These are phyloP conservation scores for Drosophila ercepeae DNA, from an alignment of 1,140 invertebrate species.

Conservation along the genomic window DNA sequence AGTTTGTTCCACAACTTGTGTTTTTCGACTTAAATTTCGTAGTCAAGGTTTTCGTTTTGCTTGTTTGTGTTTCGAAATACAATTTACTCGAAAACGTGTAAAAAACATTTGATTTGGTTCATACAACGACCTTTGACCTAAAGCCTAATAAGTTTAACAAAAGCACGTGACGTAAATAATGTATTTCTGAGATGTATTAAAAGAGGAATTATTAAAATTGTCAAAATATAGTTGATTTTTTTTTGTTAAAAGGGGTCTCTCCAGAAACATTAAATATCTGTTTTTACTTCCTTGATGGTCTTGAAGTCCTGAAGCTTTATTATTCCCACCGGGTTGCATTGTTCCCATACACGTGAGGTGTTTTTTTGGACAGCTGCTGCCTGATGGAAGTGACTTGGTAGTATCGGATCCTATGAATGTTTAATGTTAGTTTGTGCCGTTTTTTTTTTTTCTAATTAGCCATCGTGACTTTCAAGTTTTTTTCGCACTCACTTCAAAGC, in stretches of 20 bases:
- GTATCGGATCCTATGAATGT: not conserved
- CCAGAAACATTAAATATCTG: no score
- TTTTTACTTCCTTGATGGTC: not conserved
- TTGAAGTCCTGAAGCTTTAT: no score
- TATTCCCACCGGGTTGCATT: not conserved
- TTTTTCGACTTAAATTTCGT: conserved; percentile 13
- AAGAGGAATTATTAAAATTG: not conserved
- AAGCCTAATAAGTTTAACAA: not conserved
- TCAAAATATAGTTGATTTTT: not conserved
- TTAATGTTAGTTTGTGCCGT: conserved; percentile 22
- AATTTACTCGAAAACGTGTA: not conserved
- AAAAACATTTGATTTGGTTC: not conserved
- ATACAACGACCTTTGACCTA: not conserved
- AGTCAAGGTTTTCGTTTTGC: conserved; percentile 25
- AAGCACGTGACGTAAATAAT: not conserved
- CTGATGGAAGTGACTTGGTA: conserved; percentile 49
- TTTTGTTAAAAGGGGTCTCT: no score
- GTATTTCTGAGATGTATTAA: not conserved
- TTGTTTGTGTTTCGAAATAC: conserved; percentile 15
- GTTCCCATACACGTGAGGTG: conserved; percentile 8
- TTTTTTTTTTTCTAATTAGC: conserved; percentile 61
- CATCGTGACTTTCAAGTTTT: conserved; percentile 67
- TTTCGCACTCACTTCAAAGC: conserved; percentile 6
- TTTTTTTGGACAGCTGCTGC: conserved; percentile 42
- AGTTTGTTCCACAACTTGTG: conserved; percentile 1